Evolutionary conservation across 2,888 invertebrate genomes (phyloP), one percentile per base, ranked within the genome.

Genomic region (Anaspis maculata): DNA sequence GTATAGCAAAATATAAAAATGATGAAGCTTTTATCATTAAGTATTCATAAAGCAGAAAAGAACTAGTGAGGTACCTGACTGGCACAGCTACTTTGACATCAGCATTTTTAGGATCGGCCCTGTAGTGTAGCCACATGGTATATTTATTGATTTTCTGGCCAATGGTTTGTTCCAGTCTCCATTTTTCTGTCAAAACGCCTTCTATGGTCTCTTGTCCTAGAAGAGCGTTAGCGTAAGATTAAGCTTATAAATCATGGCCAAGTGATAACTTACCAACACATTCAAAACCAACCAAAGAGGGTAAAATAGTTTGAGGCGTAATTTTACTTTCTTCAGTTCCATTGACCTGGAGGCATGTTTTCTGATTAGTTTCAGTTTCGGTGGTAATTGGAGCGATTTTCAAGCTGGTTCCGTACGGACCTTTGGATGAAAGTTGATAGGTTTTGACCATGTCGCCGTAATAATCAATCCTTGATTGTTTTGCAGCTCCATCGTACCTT

Each of bases 361-460:
- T 66, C 40, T 77, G 67, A 61, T 94, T 94, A 22, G 69, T 44
- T 13, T 76, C 69, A 1, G 70, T 66, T 52, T 87, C 83, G 0
- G 84, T 90, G 0, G 88, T 88, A 33, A 92, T 73, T 1, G 91
- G 90, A 0, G 88, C 90, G 27, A 95, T 54, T 74, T 91, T 91
- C 14, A 87, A 64, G 39, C 79, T 79, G 0, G 79, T 73, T 1
- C 91, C 91, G 54, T 69, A 83, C 0, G 68, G 56, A 3, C 76
- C 79, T 35, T 64, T 66, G 0, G 67, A 71, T 0, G 74, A 69
- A 14, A 90, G 59, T 66, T 92, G 92, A 54, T 85, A 88, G 0
- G 92, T 95, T 63, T 86, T 84, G n/a, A 90, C 90, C 83, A 91
- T 87, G 61, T 84, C 85, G 41, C 88, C 90, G 67, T 96, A 96